Conservation (phyloP, 2,888 invertebrate genomes). For the Ernsta delagoae region DNA sequence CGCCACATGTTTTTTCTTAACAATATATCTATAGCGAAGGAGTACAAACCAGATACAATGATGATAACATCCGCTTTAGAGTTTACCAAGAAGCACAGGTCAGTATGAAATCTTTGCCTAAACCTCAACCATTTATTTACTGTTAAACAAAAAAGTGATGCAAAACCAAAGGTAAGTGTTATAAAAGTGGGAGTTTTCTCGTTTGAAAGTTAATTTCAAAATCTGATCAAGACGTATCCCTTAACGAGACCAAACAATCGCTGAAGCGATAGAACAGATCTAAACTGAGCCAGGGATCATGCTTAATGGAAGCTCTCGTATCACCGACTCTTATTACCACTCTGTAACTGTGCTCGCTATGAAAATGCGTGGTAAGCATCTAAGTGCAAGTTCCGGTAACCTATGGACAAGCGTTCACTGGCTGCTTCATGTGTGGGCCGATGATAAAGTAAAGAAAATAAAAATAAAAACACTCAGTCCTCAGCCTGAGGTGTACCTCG, state of each 20-base stretch:
- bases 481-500: constrained; percentile 90
- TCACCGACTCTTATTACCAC: constrained; percentile 48
- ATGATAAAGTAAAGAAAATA: constrained; percentile 68
- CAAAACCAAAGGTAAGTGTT: constrained; percentile 60
- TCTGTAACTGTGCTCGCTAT: constrained; percentile 72
- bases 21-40: constrained; percentile 42
- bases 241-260: constrained; percentile 46
- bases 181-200: constrained; percentile 41
- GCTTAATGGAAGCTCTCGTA: constrained; percentile 67
- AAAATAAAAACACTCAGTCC: constrained; percentile 72
- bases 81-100: constrained; percentile 84
- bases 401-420: constrained; percentile 75
- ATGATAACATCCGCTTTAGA: constrained; percentile 79
- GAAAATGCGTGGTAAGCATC: constrained; percentile 82
- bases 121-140: constrained; percentile 44
- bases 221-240: constrained; percentile 37
- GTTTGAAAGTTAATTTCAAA: constrained; percentile 38
- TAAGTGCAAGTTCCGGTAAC: constrained; percentile 74
- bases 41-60: constrained; percentile 80
- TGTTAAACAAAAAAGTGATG: constrained; percentile 61
- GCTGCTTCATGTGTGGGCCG: constrained; percentile 74
- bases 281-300: constrained; percentile 69
- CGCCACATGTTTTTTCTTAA: constrained; percentile 34
- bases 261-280: constrained; percentile 58
- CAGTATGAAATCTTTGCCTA: constrained; percentile 57